Percentiles rank a stretch among this genome's conserved stretches.
Evolutionary conservation across 2,888 invertebrate genomes (phyloP).

Genomic region (Tillus elongatus): DNA sequence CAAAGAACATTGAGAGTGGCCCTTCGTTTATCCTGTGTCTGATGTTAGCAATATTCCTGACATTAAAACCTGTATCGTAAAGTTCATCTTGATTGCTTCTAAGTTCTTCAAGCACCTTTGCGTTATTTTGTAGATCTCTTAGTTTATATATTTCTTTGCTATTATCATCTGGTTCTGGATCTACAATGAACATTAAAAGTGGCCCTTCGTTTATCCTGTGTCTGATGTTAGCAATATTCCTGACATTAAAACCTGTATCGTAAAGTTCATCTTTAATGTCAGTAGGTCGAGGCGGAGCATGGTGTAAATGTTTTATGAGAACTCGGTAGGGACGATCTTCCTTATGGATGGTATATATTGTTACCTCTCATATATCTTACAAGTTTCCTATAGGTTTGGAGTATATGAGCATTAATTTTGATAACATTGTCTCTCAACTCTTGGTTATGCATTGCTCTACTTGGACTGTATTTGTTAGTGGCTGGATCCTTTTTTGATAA

Average conservation of each 20-base stretch:
- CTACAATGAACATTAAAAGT: slow-evolving; percentile 13
- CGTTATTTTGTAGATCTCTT: slow-evolving; percentile 10
- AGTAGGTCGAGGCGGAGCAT: slow-evolving; percentile 10
- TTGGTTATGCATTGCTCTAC: slow-evolving; percentile 13
- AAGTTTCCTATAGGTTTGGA: slow-evolving; percentile 15
- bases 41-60: no score
- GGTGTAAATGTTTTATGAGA: slow-evolving; percentile 16
- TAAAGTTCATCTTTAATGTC: slow-evolving; percentile 13
- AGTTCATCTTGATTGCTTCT: no score
- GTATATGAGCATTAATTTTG: no score
- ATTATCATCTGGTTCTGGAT: slow-evolving; percentile 15
- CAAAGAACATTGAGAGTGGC: slow-evolving; percentile 14
- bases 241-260: slow-evolving; percentile 12
- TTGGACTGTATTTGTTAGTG: slow-evolving; percentile 11
- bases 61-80: no score
- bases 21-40: slow-evolving; percentile 10
- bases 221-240: slow-evolving; percentile 16
- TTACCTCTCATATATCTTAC: slow-evolving; percentile 11
- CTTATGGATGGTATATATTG: slow-evolving; percentile 15
- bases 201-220: slow-evolving; percentile 15
- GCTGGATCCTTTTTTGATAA: slow-evolving; percentile 11
- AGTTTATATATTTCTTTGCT: slow-evolving; percentile 17
- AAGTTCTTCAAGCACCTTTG: no score
- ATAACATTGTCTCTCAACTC: no score
- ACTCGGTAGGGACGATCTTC: slow-evolving; percentile 16